Base-by-base conservation (phyloP, 1,140 invertebrate genomes). In the Patella vulgata region DNA sequence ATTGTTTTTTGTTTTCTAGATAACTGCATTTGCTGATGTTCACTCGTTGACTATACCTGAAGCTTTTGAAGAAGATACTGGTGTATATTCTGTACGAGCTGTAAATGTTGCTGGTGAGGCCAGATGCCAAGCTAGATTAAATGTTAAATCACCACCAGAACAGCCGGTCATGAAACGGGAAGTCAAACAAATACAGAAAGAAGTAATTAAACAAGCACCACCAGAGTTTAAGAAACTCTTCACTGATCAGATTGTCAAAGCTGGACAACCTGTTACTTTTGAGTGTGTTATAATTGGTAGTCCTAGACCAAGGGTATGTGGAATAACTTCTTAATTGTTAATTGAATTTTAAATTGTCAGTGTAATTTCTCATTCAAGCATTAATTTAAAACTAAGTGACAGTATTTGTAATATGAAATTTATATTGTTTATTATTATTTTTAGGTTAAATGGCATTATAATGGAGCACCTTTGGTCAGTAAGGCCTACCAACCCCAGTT, bases 11-110 rank as follows among this genome's bases (percentile, higher is more conserved):
- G 23, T 47, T 47, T 96, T 96, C 89, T 92, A 96, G 88, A 96
- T 97, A 91, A 78, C 75, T 28, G 89, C 90, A 27, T 91, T 95
- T 71, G 91, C 95, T 70, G 93, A 91, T 43, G 88, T 90, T 36
- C 93, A 92, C 74, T 92, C 91, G 33, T 85, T 98, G 59, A 79
- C 74, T 46, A 83, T 84, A 48, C 80, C 79, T 51, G 83, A 82
- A 66, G 79, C 73, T 23, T 84, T 83, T 71, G 79, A 77, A 17
- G 79, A 87, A 40, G 97, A 99, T 85, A 91, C 90, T 33, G 97
- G 96, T 14, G 87, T 87, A 21, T 99, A 98, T 85, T 91, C 91
- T 62, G 96, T 94, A 73, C 89, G 90, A 0, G 96, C 96, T 8
- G 88, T 85, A 3, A 99, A 99, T 81, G 66, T 68, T 48, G 78